These are phyloP conservation scores for Sebastes oblongus DNA, from an alignment of 2,797 vertebrate genomes.

Conservation along the genomic window DNA sequence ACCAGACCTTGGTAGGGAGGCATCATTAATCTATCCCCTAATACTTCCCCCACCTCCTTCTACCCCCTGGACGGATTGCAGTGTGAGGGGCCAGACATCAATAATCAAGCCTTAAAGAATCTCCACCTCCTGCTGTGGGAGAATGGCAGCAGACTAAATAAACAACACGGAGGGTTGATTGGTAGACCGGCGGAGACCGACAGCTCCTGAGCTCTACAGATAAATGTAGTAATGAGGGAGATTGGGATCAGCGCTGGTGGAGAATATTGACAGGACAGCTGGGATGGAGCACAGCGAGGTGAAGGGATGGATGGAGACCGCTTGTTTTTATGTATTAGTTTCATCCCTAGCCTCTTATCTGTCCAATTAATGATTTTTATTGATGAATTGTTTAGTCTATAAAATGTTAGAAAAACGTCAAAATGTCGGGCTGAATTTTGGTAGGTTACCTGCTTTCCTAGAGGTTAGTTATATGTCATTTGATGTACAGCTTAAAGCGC, in stretches of 20 bases:
- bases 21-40: constrained; percentile 55
- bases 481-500: too few species aligned
- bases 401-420: background rate
- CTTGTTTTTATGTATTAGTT: background rate
- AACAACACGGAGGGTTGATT: constrained; percentile 35
- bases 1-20: background rate
- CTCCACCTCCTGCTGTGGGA: constrained; percentile 63
- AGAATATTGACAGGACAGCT: background rate
- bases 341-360: background rate
- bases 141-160: constrained; percentile 66
- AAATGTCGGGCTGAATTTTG: too few species aligned
- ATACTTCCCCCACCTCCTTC: background rate
- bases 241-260: constrained; percentile 24
- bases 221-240: constrained; percentile 51
- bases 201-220: constrained; percentile 45
- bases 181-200: background rate
- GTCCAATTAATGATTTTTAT: background rate
- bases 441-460: too few species aligned
- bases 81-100: constrained; percentile 49
- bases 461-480: too few species aligned
- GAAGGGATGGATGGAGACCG: background rate
- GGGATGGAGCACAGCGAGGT: background rate
- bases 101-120: constrained; percentile 65
- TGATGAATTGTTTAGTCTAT: background rate
- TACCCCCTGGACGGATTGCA: constrained; percentile 1